These are phyloP conservation scores for Eristalis arbustorum DNA, from an alignment of 2,888 invertebrate genomes.

Conservation along the genomic window DNA sequence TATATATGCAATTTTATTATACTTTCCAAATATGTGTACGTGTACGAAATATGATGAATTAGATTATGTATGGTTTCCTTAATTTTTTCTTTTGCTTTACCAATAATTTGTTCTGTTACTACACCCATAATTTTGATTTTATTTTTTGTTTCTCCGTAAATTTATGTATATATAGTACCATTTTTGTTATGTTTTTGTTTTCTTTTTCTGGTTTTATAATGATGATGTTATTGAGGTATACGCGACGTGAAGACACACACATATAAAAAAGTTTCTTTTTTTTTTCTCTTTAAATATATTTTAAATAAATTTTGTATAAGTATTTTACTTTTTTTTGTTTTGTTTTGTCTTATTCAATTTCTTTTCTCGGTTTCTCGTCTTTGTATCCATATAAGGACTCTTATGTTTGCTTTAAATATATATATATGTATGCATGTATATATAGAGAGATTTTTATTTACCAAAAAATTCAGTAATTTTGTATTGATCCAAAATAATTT, in stretches of 20 bases:
- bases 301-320: conserved; percentile 68
- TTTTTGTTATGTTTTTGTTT: not conserved
- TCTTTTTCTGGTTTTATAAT: conserved; percentile 55
- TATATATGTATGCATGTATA: conserved; percentile 49
- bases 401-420: conserved; percentile 36
- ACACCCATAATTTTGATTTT: conserved; percentile 55
- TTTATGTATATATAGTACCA: conserved; percentile 48
- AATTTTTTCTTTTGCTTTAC: conserved; percentile 32
- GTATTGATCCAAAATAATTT: conserved; percentile 52
- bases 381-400: conserved; percentile 69
- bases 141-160: conserved; percentile 18
- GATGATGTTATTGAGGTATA: conserved; percentile 81
- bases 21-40: conserved; percentile 36
- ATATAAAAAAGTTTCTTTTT: conserved; percentile 74
- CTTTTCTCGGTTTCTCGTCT: conserved; percentile 66
- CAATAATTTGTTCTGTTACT: conserved; percentile 17
- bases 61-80: conserved; percentile 41
- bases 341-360: conserved; percentile 39
- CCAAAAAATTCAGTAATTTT: conserved; percentile 57
- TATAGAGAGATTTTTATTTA: conserved; percentile 25
- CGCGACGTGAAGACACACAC: conserved; percentile 82
- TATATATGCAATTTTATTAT: conserved; percentile 6
- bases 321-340: conserved; percentile 31
- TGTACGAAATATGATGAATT: conserved; percentile 48
- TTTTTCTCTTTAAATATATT: conserved; percentile 58